Evolutionary conservation across 2,888 invertebrate genomes (phyloP), one percentile per base, ranked within the genome.

Genomic region (Thera obeliscata): DNA sequence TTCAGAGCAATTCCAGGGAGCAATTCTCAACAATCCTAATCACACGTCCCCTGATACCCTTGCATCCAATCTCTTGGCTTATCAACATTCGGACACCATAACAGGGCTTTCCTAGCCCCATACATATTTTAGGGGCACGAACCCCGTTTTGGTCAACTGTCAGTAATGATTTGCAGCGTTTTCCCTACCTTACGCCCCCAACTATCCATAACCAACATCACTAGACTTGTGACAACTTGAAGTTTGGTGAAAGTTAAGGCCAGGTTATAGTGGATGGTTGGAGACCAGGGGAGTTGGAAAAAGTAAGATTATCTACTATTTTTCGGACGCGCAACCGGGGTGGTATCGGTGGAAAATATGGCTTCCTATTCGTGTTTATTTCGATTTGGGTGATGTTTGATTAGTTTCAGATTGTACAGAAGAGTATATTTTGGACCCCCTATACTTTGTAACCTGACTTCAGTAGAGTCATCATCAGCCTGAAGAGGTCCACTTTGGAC

Each of bases 21-120:
- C 80, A 83, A 82, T 79, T 80, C 74, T 82, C 84, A 81, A 89
- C 89, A 87, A 89, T 90, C 87, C 88, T 86, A 88, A 91, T 89
- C 86, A 84, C 81, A 63, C 61, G 58, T 74, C 78, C 84, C 78
- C 83, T 82, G 84, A 79, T 71, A 87, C 65, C 66, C 61, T 35
- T 43, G 56, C 83, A 87, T 83, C 88, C 71, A 74, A 72, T 72
- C 74, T 70, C 84, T 75, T 89, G 90, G 91, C 93, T 93, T 93
- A 93, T 93, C 93, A 92, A 87, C 91, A 92, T 93, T 93, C 93
- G 93, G 93, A 93, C 93, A 93, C 92, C 93, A 93, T 92, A 93
- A 92, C 93, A 90, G 88, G 88, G 89, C 87, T 90, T 87, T 82
- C 85, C 82, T 85, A 85, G 88, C 85, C 91, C 91, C 93, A 93